Conservation (phyloP, 2,113 vertebrate genomes). For the Scatophagus argus region DNA sequence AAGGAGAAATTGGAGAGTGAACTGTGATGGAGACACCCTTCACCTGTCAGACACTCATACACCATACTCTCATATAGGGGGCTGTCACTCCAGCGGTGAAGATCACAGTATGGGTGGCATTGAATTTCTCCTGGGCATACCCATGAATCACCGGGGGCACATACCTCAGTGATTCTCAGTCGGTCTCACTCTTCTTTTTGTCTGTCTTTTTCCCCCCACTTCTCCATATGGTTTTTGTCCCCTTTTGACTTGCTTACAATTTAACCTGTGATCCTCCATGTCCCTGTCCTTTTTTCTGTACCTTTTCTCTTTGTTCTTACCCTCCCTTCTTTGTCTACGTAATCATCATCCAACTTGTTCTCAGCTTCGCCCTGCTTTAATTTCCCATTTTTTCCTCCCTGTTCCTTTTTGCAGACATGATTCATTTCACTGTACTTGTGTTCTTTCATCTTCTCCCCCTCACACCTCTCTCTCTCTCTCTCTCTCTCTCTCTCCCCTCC, state of each 20-base stretch:
- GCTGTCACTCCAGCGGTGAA: conserved; percentile 9
- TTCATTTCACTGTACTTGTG: conserved; percentile 45
- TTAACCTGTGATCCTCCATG: neutral
- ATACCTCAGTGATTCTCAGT: conserved; percentile 1
- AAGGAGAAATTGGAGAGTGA: conserved; percentile 13
- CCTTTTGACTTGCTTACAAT: neutral
- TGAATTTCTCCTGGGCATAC: conserved; percentile 6
- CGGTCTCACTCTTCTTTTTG: neutral
- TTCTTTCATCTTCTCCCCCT: conserved; percentile 45
- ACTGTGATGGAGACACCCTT: conserved; percentile 10
- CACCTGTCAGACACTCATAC: neutral
- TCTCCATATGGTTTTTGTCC: neutral
- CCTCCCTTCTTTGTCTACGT: neutral
- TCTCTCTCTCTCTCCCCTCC: neutral
- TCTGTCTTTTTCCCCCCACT: conserved; percentile 8
- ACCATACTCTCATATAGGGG: neutral
- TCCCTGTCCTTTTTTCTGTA: conserved; percentile 11
- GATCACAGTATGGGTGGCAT: conserved; percentile 12
- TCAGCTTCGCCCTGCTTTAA: conserved; percentile 24
- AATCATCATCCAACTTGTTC: conserved; percentile 30
- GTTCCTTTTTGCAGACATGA: conserved; percentile 24
- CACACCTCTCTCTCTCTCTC: neutral
- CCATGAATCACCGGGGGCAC: neutral
- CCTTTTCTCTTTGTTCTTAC: conserved; percentile 1
- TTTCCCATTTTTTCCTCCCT: conserved; percentile 16